Evolutionary conservation across 2,797 vertebrate genomes (phyloP).

Genomic region (Sebastes reedi): DNA sequence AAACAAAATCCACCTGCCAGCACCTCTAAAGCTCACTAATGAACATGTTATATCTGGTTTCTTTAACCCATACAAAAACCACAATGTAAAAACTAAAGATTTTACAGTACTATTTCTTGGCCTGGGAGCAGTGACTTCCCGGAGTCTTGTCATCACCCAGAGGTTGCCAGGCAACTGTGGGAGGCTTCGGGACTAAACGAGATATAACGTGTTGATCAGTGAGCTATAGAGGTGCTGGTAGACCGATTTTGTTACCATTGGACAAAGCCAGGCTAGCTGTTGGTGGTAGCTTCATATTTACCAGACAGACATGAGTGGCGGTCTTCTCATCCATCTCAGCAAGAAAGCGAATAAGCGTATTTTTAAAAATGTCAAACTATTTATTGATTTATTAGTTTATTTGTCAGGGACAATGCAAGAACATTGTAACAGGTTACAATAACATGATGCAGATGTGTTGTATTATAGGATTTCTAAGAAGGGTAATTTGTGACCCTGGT

Average conservation of each 20-base stretch:
- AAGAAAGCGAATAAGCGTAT: neutral
- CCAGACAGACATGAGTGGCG: neutral
- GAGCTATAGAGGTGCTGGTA: neutral
- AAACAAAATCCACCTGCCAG: neutral
- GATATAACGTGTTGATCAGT: neutral
- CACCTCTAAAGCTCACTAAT: neutral
- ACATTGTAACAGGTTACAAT: neutral
- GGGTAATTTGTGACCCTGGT: neutral
- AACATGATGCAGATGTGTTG: neutral
- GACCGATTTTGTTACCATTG: neutral
- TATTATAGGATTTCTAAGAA: neutral
- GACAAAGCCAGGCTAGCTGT: neutral
- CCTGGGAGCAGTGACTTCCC: no score
- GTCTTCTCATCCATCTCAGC: neutral
- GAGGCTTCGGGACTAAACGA: neutral
- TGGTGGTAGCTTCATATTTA: neutral
- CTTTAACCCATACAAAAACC: neutral
- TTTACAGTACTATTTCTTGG: neutral
- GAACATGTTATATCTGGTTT: neutral
- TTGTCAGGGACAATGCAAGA: neutral
- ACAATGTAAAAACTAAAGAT: neutral
- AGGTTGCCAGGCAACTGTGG: neutral
- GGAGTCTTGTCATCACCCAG: neutral
- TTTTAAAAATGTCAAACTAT: neutral
- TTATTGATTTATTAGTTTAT: neutral